Evolutionary conservation across 2,113 vertebrate species (phyloP).

Genomic region (Sus scrofa): DNA sequence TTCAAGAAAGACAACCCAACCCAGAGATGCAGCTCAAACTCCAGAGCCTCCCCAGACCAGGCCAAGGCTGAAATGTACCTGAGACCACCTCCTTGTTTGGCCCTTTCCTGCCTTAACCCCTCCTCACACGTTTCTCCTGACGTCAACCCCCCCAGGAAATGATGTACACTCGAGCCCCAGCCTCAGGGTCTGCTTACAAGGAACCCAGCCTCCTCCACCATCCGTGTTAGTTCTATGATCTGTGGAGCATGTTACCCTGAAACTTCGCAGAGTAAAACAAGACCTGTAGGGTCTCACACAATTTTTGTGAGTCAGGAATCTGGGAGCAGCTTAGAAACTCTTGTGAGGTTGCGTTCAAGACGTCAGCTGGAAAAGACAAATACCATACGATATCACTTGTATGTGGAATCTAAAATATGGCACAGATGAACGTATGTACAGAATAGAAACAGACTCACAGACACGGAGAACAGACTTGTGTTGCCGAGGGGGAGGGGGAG

Average conservation of each 20-base stretch:
- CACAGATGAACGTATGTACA: too few species aligned
- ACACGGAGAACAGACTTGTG: too few species aligned
- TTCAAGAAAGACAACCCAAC: not conserved
- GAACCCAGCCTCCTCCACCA: too few species aligned
- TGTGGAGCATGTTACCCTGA: not conserved
- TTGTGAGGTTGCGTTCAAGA: not conserved
- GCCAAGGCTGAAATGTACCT: not conserved
- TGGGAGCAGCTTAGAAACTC: not conserved
- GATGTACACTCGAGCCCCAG: fast-evolving
- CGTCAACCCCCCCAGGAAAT: fast-evolving
- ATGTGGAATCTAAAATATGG: too few species aligned
- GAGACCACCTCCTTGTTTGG: not conserved
- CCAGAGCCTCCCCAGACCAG: not conserved
- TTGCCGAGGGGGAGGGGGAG: too few species aligned
- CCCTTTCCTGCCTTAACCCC: not conserved
- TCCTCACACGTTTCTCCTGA: not conserved
- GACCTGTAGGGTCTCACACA: not conserved
- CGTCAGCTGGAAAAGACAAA: too few species aligned
- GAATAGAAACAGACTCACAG: too few species aligned
- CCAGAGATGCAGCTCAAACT: not conserved
- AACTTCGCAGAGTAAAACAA: not conserved
- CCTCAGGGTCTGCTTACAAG: not conserved
- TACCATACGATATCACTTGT: too few species aligned
- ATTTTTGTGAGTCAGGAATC: not conserved
- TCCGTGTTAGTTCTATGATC: not conserved